A percentile compares a stretch with the other conserved stretches of the same genome.
These are phyloP conservation scores for Coelopa frigida DNA, from an alignment of 1,140 invertebrate genomes.

Conservation along the genomic window DNA sequence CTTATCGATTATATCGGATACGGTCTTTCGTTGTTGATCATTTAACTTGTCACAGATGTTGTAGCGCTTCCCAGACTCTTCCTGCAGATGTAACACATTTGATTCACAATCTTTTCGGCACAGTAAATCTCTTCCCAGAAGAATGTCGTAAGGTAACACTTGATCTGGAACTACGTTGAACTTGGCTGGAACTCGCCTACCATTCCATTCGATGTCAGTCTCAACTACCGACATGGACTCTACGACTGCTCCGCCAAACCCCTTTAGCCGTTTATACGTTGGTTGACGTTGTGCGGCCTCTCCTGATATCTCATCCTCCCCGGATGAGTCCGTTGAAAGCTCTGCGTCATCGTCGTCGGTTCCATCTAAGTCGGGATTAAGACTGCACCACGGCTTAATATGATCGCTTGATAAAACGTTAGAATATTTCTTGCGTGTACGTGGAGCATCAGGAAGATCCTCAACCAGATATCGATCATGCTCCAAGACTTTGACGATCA, in stretches of 20 bases:
- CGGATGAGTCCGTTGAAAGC: neutral
- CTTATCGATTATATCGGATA: neutral
- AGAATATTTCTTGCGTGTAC: slow-evolving; percentile 6
- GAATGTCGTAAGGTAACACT: neutral
- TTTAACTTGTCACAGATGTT: neutral
- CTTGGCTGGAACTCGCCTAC: neutral
- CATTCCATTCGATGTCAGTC: neutral
- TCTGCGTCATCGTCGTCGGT: neutral
- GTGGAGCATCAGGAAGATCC: slow-evolving; percentile 13
- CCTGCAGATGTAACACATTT: no score
- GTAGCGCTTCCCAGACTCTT: no score
- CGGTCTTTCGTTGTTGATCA: neutral
- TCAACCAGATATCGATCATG: slow-evolving; percentile 18
- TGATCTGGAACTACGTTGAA: neutral
- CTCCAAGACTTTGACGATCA: slow-evolving; percentile 6
- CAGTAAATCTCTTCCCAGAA: neutral
- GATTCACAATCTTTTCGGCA: neutral
- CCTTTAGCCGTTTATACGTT: neutral
- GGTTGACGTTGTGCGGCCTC: neutral
- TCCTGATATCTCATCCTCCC: slow-evolving; percentile 8
- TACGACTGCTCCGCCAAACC: slow-evolving; percentile 1
- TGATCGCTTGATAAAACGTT: slow-evolving; percentile 9
- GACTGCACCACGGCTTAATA: slow-evolving; percentile 16
- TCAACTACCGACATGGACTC: neutral
- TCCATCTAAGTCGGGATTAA: slow-evolving; percentile 8